Percentiles rank a stretch among this genome's conserved stretches.
Conservation (phyloP, 2,797 vertebrate species). For the Semotilus atromaculatus region DNA sequence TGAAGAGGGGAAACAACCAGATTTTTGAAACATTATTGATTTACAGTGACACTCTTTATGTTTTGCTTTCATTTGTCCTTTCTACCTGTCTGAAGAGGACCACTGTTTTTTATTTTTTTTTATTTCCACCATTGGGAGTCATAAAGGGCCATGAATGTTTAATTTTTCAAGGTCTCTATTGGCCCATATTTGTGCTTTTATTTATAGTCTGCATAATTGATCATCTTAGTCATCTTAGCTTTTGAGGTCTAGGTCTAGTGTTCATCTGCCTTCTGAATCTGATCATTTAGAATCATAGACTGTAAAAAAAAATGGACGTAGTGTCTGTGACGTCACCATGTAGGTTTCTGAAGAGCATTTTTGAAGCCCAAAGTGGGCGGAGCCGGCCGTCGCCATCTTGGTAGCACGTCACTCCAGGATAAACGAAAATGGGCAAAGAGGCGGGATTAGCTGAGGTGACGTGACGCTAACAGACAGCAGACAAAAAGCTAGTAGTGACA, state of each 20-base stretch:
- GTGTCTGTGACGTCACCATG: no score
- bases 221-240: conserved; percentile 30
- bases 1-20: conserved; percentile 61
- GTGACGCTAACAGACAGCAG: no score
- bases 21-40: conserved; percentile 59
- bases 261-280: conserved; percentile 17
- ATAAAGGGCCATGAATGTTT: conserved; percentile 56
- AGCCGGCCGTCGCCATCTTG: no score
- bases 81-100: conserved; percentile 53
- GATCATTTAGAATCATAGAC: not conserved
- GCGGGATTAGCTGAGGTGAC: no score
- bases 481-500: no score
- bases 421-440: no score
- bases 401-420: no score
- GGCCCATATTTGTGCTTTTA: conserved; percentile 54
- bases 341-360: no score
- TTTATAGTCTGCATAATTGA: conserved; percentile 72
- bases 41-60: conserved; percentile 48
- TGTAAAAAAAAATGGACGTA: no score
- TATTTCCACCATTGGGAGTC: conserved; percentile 62
- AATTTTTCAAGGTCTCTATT: conserved; percentile 47
- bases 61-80: conserved; percentile 60
- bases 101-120: not conserved
- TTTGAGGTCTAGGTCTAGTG: conserved; percentile 17
- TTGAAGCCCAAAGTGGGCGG: no score